Evolutionary conservation across 2,888 invertebrate species (phyloP), one percentile per base, ranked within the genome.

Genomic region (Lissocephala sabroskyi): DNA sequence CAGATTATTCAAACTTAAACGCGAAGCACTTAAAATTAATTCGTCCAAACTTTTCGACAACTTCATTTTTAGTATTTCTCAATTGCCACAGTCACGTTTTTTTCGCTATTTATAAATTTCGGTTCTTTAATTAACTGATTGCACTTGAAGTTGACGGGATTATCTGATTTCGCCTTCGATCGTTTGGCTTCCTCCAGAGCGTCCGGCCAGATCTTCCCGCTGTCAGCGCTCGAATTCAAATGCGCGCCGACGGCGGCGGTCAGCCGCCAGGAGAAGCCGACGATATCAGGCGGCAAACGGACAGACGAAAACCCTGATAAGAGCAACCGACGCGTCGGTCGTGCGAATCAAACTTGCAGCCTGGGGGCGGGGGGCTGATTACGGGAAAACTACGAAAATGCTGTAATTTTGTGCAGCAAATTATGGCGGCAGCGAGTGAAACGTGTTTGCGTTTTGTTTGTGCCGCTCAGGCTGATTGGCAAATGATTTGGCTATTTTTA

Each of bases 41-140:
- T 85, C 85, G 61, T 84, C 84, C 26, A 84, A 75, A 67, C 84
- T 84, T 71, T 84, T 84, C 51, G 83, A 82, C 52, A 83, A 61
- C 76, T 83, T 83, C 85, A 84, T 84, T 62, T 71, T 83, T 68
- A 59, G 3, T 7, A 23, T 7, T 23, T 23, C n/a, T n/a, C n/a
- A n/a, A n/a, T n/a, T n/a, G n/a, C n/a, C n/a, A n/a, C n/a, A n/a
- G n/a, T n/a, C n/a, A n/a, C n/a, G n/a, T n/a, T n/a, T n/a, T n/a
- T n/a, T n/a, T n/a, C n/a, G n/a, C n/a, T n/a, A n/a, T n/a, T n/a
- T n/a, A n/a, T n/a, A n/a, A n/a, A n/a, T n/a, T n/a, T n/a, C n/a
- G n/a, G n/a, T n/a, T n/a, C n/a, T n/a, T n/a, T n/a, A n/a, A n/a
- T n/a, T n/a, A n/a, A n/a, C n/a, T n/a, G n/a, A n/a, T n/a, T n/a